These are phyloP conservation scores for Taeniopygia guttata DNA, from an alignment of 2,797 vertebrate species.

Conservation along the genomic window DNA sequence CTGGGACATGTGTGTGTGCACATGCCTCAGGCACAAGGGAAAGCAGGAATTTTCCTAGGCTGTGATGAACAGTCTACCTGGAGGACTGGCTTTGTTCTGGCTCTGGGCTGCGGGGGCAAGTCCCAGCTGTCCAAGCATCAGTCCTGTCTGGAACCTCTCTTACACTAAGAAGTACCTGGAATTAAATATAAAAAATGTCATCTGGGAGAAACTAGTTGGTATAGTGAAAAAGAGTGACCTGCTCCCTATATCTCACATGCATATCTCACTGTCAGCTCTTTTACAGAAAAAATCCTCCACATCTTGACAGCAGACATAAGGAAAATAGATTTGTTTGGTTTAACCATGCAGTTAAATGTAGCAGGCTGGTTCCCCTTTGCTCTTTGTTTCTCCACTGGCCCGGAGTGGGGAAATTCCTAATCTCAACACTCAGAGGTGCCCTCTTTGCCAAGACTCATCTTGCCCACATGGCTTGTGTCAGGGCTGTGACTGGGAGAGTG, in stretches of 20 bases:
- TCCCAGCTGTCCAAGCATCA: not conserved
- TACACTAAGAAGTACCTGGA: not conserved
- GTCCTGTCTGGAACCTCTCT: not conserved
- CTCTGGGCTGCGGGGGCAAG: not conserved
- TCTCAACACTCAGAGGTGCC: not conserved
- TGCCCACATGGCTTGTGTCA: not conserved
- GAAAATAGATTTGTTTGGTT: not conserved
- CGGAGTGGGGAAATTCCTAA: not conserved
- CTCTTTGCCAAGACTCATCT: not conserved
- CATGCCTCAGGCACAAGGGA: not conserved
- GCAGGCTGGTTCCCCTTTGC: not conserved
- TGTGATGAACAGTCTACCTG: not conserved
- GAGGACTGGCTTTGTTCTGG: not conserved
- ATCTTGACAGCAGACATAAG: not conserved
- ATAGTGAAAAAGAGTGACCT: not conserved
- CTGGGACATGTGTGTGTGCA: not conserved
- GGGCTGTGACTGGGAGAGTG: not conserved
- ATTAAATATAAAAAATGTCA: not conserved
- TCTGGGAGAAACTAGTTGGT: not conserved
- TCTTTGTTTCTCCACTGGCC: not conserved
- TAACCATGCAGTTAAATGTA: not conserved
- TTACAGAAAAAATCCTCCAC: not conserved
- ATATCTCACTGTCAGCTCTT: not conserved
- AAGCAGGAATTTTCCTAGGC: constrained; percentile 9
- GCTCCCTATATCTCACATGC: not conserved